Evolutionary conservation across 2,888 invertebrate genomes (phyloP).

Genomic region (Cryptops parisi): DNA sequence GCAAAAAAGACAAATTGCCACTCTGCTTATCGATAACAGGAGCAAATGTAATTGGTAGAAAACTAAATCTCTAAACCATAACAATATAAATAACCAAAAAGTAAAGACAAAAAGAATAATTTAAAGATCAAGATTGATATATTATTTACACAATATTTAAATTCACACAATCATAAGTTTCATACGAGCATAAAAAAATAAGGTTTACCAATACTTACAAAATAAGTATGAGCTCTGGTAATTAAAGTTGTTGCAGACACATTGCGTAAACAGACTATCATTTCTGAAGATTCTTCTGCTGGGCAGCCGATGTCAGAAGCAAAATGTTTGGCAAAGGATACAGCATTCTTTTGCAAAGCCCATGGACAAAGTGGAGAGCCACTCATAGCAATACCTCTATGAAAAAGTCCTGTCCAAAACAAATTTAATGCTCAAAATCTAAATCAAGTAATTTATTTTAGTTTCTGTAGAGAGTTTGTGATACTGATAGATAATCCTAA

Average conservation of each 20-base stretch:
- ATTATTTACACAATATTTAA: not conserved
- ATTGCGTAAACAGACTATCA: not conserved
- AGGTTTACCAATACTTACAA: not conserved
- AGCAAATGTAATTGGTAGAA: not conserved
- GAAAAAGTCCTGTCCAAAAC: not conserved
- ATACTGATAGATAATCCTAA: not conserved
- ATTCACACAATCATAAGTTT: no score
- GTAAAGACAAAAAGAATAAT: no score
- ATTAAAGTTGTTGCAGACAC: not conserved
- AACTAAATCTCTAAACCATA: not conserved
- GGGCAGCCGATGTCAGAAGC: not conserved
- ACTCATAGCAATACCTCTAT: not conserved
- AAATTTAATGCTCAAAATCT: no score
- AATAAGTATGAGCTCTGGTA: not conserved
- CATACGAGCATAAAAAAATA: not conserved
- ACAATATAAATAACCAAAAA: no score
- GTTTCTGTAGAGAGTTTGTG: no score
- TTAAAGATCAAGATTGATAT: no score
- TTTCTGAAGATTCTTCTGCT: not conserved
- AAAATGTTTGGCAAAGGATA: not conserved
- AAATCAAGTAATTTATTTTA: no score
- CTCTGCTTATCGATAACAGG: not conserved
- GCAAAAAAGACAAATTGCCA: not conserved
- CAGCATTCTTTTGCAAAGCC: not conserved
- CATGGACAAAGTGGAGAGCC: not conserved